Percentiles rank a stretch among this genome's conserved stretches.
Evolutionary conservation across 2,888 invertebrate genomes (phyloP).

Genomic region (Epicampocera succincta): DNA sequence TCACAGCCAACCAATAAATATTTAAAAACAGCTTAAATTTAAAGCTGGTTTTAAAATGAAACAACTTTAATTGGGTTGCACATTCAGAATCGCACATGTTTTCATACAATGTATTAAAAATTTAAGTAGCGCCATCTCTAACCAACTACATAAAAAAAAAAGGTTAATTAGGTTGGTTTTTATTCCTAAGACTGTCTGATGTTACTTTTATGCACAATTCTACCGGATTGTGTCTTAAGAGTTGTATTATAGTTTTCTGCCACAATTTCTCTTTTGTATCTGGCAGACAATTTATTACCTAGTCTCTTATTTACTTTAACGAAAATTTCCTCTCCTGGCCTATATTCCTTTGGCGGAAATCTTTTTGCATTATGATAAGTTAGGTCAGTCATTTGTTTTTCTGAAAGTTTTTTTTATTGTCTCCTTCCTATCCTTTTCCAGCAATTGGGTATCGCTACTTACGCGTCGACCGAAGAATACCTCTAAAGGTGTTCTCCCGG

Average conservation of each 20-base stretch:
- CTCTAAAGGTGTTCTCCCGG: constrained; percentile 19
- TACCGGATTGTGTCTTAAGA: constrained; percentile 26
- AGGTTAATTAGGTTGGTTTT: no score
- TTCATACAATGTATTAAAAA: no score
- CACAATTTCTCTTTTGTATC: constrained; percentile 40
- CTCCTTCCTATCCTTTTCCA: constrained; percentile 15
- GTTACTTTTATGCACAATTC: constrained; percentile 26
- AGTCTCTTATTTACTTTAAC: constrained; percentile 28
- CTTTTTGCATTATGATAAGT: constrained; percentile 47
- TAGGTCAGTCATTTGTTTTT: constrained; percentile 33
- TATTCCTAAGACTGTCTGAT: neutral
- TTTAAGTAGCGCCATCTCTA: no score
- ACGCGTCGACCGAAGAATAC: constrained; percentile 42
- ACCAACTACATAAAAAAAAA: no score
- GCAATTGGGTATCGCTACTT: constrained; percentile 7
- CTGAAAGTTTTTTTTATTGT: constrained; percentile 28
- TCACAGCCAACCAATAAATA: no score
- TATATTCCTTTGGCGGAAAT: neutral
- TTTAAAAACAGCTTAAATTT: no score
- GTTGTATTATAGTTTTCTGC: constrained; percentile 16
- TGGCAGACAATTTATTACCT: constrained; percentile 38
- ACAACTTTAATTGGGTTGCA: no score
- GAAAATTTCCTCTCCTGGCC: constrained; percentile 4
- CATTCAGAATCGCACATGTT: no score
- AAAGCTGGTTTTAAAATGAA: no score